Evolutionary conservation across 1,140 invertebrate genomes (phyloP), one percentile per base, ranked within the genome.

Genomic region (Drosophila teissieri): DNA sequence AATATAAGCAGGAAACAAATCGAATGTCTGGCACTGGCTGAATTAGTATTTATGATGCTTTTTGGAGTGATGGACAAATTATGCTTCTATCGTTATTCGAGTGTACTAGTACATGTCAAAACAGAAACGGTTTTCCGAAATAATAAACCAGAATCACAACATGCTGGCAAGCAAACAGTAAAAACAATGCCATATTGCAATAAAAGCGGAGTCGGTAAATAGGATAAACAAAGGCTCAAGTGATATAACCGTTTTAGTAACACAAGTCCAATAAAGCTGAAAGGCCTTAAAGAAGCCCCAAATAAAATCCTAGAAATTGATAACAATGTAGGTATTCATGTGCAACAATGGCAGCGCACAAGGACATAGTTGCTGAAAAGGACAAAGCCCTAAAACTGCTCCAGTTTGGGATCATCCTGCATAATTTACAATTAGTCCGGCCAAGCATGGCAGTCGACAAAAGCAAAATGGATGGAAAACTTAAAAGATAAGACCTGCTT

Each of bases 391-490:
- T 45, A 53, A 57, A 49, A 37, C 64, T 46, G 60, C 60, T 27
- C 17, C 63, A 73, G 69, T 74, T 57, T 51, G 65, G 24, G 49
- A 15, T 36, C 45, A 24, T 15, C 53, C 54, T 58, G 63, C 62
- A 64, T 83, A 76, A 76, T 88, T 83, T 89, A 83, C 76, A 86
- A 88, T 82, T 86, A 88, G 68, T 36, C 62, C 72, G 48, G 42
- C 60, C 24, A 56, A 48, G 49, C 27, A 69, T 67, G 48, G 37
- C 49, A 82, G 79, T 68, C 68, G 45, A 48, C 62, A 39, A 44
- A 45, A 64, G 15, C 17, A 36, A 22, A 55, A 55, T 68, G 62
- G 40, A 68, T 55, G 48, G 40, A 19, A 27, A 39, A 53, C 45
- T 40, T 46, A 27, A 39, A 15, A 55, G 46, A 49, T 55, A 62